A percentile compares a stretch with the other conserved stretches of the same genome.
Conservation (phyloP, 1,140 invertebrate genomes). For the Eurosta solidaginis region DNA sequence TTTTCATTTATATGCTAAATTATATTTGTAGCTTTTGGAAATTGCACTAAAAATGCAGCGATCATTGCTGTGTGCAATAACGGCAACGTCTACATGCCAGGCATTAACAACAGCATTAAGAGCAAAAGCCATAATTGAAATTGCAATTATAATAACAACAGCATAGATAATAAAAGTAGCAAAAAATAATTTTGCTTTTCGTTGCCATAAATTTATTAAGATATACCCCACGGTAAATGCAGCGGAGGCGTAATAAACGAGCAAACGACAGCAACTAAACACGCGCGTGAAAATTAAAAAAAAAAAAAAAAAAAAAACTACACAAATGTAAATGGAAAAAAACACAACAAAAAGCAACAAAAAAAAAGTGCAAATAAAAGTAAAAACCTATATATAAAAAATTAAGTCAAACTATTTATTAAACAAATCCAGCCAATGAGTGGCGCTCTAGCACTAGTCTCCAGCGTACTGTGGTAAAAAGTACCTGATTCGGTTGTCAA, state of each 20-base stretch:
- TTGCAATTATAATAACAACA: constrained; percentile 19
- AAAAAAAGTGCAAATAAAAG: background rate
- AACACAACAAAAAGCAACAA: background rate
- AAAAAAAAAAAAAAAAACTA: background rate
- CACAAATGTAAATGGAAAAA: background rate
- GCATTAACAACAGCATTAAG: too few relatives aligned
- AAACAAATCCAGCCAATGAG: constrained; percentile 6
- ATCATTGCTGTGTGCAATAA: too few relatives aligned
- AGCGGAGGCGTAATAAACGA: background rate
- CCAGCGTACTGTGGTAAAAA: background rate
- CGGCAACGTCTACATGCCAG: too few relatives aligned
- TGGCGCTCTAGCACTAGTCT: background rate
- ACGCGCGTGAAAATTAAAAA: constrained; percentile 1
- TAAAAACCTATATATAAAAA: constrained; percentile 16
- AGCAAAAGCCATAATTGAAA: too few relatives aligned
- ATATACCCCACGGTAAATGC: constrained; percentile 15
- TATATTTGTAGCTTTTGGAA: constrained; percentile 10
- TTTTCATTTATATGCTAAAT: background rate
- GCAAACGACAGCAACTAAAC: background rate
- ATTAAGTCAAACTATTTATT: constrained; percentile 17
- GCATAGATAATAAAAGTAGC: constrained; percentile 6
- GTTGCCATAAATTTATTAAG: constrained; percentile 23
- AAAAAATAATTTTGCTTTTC: constrained; percentile 2
- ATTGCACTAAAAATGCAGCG: background rate
- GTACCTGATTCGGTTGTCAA: background rate